phyloP scores from a whole-genome alignment of 2,797 vertebrate genomes.

The Choloepus didactylus region DNA sequence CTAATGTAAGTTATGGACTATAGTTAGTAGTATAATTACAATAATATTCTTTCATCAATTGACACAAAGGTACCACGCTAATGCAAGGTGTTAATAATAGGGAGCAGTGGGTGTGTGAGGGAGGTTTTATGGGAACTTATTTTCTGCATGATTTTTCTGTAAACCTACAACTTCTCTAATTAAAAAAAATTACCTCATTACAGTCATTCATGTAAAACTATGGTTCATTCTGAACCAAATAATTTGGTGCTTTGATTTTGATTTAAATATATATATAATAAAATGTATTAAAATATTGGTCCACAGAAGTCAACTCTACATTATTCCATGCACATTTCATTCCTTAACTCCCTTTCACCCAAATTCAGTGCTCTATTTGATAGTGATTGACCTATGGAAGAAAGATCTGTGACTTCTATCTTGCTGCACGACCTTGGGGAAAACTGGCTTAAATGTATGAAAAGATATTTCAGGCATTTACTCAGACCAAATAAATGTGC shows the following conservation, averaged over 20 bases:
- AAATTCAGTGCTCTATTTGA: slow-evolving; percentile 57
- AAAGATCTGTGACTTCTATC: slow-evolving; percentile 71
- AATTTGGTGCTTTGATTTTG: slow-evolving; percentile 51
- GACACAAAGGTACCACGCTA: too few species aligned
- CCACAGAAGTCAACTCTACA: slow-evolving; percentile 49
- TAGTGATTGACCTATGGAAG: slow-evolving; percentile 65
- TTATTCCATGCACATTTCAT: slow-evolving; percentile 66
- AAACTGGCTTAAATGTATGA: slow-evolving; percentile 79
- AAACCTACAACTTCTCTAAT: too few species aligned
- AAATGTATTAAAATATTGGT: slow-evolving; percentile 60
- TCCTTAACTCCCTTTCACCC: slow-evolving; percentile 3
- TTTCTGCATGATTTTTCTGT: too few species aligned
- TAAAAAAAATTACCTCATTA: neutral
- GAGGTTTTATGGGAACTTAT: too few species aligned
- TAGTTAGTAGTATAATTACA: too few species aligned
- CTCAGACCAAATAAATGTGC: slow-evolving; percentile 83
- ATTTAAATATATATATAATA: slow-evolving; percentile 60
- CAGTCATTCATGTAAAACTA: slow-evolving; percentile 57
- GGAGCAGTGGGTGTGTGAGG: too few species aligned
- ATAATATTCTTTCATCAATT: too few species aligned
- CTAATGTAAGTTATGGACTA: too few species aligned
- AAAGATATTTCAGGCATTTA: slow-evolving; percentile 80
- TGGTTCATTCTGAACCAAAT: slow-evolving; percentile 47
- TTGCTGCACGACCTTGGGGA: slow-evolving; percentile 77
- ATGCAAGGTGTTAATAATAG: too few species aligned